phyloP scores from a whole-genome alignment of 2,888 invertebrate genomes.

The Heliconius ethilla region DNA sequence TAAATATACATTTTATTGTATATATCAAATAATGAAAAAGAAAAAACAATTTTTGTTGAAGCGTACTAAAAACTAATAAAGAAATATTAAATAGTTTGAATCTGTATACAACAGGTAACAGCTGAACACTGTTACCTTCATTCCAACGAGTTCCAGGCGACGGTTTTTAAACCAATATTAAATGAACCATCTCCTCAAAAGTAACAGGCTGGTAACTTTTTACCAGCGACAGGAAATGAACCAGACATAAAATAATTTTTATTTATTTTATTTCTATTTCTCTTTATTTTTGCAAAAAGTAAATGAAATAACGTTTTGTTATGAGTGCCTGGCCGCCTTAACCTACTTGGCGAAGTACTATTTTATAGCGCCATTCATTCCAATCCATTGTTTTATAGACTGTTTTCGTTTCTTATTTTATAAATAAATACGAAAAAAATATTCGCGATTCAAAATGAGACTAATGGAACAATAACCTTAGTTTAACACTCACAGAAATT shows the following conservation, averaged over 20 bases:
- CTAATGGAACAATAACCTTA: not conserved
- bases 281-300: not conserved
- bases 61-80: no score
- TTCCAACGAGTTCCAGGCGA: no score
- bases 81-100: no score
- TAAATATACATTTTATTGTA: no score
- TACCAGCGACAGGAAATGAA: no score
- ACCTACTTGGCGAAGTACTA: conserved; percentile 34
- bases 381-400: conserved; percentile 15
- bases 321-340: conserved; percentile 35
- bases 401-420: conserved; percentile 15
- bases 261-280: not conserved
- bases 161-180: no score
- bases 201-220: no score
- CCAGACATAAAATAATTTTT: not conserved
- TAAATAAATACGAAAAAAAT: not conserved
- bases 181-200: no score
- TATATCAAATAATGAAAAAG: no score
- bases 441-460: not conserved
- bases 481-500: not conserved
- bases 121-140: no score
- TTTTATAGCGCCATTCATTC: conserved; percentile 28
- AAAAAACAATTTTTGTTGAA: no score
- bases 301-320: not conserved
- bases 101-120: no score